A percentile compares a stretch with the other conserved stretches of the same genome.
These are phyloP conservation scores for crab-eating macaque (Macaca fascicularis) DNA, from an alignment of 2,113 vertebrate genomes.

Conservation along the genomic window T2T-MFA8v1.1 NC_088376.1:201307501-201308000, in stretches of 20 bases:
- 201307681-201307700: background rate
- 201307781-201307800: background rate
- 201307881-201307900: too few species aligned
- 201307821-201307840: background rate
- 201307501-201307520: background rate
- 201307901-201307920: background rate
- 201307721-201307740: background rate
- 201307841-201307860: background rate
- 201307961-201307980: background rate
- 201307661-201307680: background rate
- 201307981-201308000: background rate
- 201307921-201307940: background rate
- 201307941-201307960: background rate
- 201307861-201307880: background rate
- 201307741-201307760: background rate
- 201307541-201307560: background rate
- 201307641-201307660: background rate
- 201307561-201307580: background rate
- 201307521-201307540: background rate
- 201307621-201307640: background rate
- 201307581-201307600: background rate
- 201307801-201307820: background rate
- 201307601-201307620: background rate
- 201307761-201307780: background rate
- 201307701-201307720: background rate